Evolutionary conservation across 2,113 vertebrate species (phyloP), one percentile per base, ranked within the genome.

Genomic region (Heterotis niloticus): DNA sequence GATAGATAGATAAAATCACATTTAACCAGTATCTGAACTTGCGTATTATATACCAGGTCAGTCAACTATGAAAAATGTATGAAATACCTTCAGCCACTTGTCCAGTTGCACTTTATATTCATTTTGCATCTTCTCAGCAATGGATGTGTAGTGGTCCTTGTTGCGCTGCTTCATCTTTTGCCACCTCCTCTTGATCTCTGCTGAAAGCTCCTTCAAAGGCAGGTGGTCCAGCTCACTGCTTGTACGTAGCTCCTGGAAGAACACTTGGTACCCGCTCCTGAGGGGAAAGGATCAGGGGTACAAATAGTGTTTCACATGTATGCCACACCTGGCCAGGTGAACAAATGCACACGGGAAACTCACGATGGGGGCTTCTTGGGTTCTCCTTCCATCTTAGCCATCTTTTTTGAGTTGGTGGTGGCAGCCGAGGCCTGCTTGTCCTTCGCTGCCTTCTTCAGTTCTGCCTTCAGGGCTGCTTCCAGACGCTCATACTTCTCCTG

Each of bases 251-350:
- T 99, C 96, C 91, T 99, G 98, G 82, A 97, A 99, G 89, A 99
- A 99, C 84, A 98, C 98, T 90, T 98, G 97, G 84, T 99, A 99
- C 79, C 98, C 98, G 9, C 98, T 99, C 93, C 98, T 99, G 83
- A 56, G 44, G 29, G n/a, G 23, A 76, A 13, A 29, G 2, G 13
- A 29, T 11, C 11, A 78, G 75, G 78, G 60, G 1, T 59, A 44
- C 34, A 44, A 44, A 44, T 44, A 7, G 34, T 4, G 34, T 44
- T 44, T 44, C 34, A 7, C 34, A 4, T 44, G 34, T 7, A 2
- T 7, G 34, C 3, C 34, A 44, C 34, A 44, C 34, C 34, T 44
- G 34, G 2, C 34, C 34, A 44, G 7, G 7, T 7, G 34, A 44
- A 44, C 34, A 7, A 7, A 44, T 44, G 34, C 14, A 17, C 12